Conservation (phyloP, 2,113 vertebrate genomes). For the Microcebus murinus region DNA sequence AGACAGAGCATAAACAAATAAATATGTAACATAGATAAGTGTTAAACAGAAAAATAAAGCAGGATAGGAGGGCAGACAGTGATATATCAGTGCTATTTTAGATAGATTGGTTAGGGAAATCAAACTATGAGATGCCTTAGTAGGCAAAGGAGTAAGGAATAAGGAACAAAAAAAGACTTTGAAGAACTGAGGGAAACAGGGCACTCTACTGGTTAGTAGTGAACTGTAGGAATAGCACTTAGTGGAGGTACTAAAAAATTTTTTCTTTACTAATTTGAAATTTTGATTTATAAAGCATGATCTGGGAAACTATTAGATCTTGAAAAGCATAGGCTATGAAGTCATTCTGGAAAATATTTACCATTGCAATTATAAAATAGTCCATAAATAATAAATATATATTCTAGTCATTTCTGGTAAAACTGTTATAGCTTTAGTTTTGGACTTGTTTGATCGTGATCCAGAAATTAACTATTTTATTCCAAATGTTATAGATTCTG, state of each 20-base stretch:
- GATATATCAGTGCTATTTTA: background rate
- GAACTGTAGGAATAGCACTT: background rate
- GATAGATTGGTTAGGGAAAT: background rate
- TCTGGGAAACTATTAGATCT: background rate
- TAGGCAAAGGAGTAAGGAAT: background rate
- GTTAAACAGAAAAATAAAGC: background rate
- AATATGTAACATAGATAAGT: background rate
- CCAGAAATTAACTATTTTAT: background rate
- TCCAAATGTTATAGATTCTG: background rate
- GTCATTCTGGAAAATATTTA: background rate
- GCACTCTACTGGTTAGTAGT: too few species aligned
- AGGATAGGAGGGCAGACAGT: background rate
- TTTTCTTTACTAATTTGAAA: background rate
- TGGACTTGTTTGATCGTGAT: background rate
- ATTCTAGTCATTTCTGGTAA: background rate
- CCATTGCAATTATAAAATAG: background rate
- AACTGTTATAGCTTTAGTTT: background rate
- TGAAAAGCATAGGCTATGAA: background rate
- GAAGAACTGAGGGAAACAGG: background rate
- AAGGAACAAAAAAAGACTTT: background rate
- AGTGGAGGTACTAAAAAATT: background rate
- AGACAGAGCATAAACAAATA: background rate
- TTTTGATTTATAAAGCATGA: background rate
- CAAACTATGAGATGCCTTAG: accelerated
- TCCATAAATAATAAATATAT: background rate